Percentiles rank a stretch among this genome's conserved stretches.
Conservation (phyloP, 2,888 invertebrate genomes). For the Xylota segnis region DNA sequence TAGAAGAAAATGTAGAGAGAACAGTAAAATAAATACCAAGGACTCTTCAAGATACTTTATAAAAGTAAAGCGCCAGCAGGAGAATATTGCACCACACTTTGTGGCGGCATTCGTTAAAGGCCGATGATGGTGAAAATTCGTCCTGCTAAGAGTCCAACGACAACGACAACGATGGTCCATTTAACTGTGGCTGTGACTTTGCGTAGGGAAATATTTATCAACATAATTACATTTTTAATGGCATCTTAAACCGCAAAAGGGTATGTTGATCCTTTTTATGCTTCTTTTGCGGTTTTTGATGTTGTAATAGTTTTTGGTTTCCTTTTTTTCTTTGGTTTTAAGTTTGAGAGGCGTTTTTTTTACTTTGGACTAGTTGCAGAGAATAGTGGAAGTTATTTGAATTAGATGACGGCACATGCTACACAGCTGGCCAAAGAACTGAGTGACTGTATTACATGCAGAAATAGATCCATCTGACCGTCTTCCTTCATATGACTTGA, state of each 20-base stretch:
- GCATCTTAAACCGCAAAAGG: constrained; percentile 41
- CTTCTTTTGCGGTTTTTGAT: constrained; percentile 17
- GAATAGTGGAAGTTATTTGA: background rate
- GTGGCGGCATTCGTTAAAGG: constrained; percentile 36
- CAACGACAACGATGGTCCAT: background rate
- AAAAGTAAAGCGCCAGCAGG: constrained; percentile 51
- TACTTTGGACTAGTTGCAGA: too few species aligned
- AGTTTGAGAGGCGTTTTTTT: background rate
- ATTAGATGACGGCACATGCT: too few species aligned
- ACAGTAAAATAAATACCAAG: constrained; percentile 30
- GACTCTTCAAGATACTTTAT: constrained; percentile 51
- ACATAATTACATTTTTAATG: constrained; percentile 62
- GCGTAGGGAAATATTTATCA: constrained; percentile 48
- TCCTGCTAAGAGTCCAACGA: constrained; percentile 16
- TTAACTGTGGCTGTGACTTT: constrained; percentile 23
- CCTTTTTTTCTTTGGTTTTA: background rate
- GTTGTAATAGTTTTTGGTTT: constrained; percentile 3
- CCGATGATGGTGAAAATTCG: constrained; percentile 15
- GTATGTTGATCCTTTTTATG: constrained; percentile 9
- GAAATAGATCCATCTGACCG: too few species aligned
- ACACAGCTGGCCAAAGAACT: background rate
- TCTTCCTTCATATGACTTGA: too few species aligned
- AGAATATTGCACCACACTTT: constrained; percentile 49
- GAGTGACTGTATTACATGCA: too few species aligned
- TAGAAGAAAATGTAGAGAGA: constrained; percentile 26